Conservation (phyloP, 2,113 vertebrate genomes). For the Myrmecophaga tridactyla region DNA sequence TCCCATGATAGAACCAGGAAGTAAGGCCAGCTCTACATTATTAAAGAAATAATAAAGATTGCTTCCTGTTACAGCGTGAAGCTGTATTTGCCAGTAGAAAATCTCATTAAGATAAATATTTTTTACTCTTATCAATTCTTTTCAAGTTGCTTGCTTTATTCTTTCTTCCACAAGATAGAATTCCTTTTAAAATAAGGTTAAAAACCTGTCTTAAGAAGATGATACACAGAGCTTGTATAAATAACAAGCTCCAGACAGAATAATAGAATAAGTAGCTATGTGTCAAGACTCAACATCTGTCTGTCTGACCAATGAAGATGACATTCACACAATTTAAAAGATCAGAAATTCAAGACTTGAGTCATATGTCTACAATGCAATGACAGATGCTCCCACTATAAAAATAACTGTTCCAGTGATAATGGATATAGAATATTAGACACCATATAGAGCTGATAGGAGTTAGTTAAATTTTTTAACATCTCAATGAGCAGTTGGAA, state of each 20-base stretch:
- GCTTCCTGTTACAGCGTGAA: neutral
- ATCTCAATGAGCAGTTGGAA: slow-evolving; percentile 31
- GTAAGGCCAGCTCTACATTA: neutral
- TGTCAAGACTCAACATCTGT: neutral
- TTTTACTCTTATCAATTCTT: slow-evolving; percentile 22
- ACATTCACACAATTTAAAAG: neutral
- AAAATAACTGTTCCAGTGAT: neutral
- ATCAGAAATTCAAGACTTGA: neutral
- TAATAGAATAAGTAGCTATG: neutral
- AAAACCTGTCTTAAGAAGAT: neutral
- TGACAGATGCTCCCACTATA: neutral
- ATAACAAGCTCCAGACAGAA: slow-evolving; percentile 29
- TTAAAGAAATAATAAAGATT: slow-evolving; percentile 2
- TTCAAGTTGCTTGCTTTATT: slow-evolving; percentile 36
- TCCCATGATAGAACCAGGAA: neutral
- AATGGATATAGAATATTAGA: neutral
- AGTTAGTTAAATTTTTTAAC: neutral
- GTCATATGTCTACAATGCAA: neutral
- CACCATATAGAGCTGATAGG: neutral
- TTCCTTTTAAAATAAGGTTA: neutral
- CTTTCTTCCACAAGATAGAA: neutral
- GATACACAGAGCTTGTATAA: neutral
- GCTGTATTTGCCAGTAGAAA: slow-evolving; percentile 52
- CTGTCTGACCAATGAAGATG: neutral
- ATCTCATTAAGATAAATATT: slow-evolving; percentile 51